These are phyloP conservation scores for Perca flavescens DNA, from an alignment of 2,113 vertebrate species.

Conservation along the genomic window DNA sequence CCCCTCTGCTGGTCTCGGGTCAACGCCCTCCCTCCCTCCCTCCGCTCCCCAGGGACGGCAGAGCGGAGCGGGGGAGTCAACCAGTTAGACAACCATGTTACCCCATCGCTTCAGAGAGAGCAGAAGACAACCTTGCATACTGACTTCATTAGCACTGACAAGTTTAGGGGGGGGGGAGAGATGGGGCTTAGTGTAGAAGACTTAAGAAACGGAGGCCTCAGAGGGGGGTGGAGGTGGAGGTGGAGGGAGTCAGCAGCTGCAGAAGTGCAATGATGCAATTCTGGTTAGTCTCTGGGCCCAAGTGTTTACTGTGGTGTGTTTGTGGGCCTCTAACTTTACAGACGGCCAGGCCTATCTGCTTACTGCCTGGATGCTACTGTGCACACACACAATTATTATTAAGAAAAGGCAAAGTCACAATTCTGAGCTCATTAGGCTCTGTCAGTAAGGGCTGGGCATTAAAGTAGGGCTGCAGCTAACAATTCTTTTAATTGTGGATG, in stretches of 20 bases:
- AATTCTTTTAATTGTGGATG: too few species aligned
- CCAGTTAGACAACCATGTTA: constrained; percentile 88
- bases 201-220: constrained; percentile 61
- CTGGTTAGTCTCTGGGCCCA: constrained; percentile 17
- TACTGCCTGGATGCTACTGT: constrained; percentile 31
- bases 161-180: constrained; percentile 62
- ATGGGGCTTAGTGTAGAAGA: constrained; percentile 78
- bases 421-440: not conserved
- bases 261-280: constrained; percentile 43
- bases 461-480: not conserved
- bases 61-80: constrained; percentile 73
- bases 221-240: constrained; percentile 8
- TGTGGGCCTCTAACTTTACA: constrained; percentile 41
- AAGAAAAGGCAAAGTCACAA: not conserved
- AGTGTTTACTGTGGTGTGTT: constrained; percentile 37
- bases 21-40: constrained; percentile 80
- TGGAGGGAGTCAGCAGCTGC: constrained; percentile 26
- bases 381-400: not conserved
- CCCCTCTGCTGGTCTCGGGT: constrained; percentile 84
- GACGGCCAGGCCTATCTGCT: constrained; percentile 25
- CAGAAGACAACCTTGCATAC: constrained; percentile 77
- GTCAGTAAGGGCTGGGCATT: not conserved
- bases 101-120: constrained; percentile 84
- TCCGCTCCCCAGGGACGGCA: constrained; percentile 66
- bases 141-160: constrained; percentile 90